Conservation (phyloP, 1,140 invertebrate species). For the Camponotus floridanus region DNA sequence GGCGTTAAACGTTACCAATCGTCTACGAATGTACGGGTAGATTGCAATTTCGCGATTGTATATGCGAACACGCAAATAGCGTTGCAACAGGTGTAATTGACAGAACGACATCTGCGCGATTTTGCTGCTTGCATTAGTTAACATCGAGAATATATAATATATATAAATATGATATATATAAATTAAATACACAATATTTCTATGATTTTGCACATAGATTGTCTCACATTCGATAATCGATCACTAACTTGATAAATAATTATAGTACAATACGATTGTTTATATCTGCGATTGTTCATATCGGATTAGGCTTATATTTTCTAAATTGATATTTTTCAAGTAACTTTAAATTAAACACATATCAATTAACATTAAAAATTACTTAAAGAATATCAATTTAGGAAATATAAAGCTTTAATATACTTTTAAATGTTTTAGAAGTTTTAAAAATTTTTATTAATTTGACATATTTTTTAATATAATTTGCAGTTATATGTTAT, state of each 20-base stretch:
- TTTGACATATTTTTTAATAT: too few species aligned
- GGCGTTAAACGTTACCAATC: slow-evolving; percentile 24
- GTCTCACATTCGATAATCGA: background rate
- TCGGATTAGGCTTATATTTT: too few species aligned
- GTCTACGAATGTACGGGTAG: slow-evolving; percentile 20
- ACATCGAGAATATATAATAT: background rate
- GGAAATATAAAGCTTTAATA: too few species aligned
- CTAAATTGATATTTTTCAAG: too few species aligned
- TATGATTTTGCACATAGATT: background rate
- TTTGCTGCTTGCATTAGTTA: slow-evolving; percentile 9
- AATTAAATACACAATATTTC: slow-evolving; percentile 33
- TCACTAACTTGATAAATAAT: background rate
- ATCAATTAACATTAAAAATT: too few species aligned
- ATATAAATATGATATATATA: background rate
- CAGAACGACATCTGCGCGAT: slow-evolving; percentile 34
- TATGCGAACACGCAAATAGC: slow-evolving; percentile 36
- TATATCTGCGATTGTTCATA: background rate
- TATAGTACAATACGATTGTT: background rate
- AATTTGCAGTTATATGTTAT: too few species aligned
- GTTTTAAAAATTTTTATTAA: too few species aligned
- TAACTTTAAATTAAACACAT: too few species aligned
- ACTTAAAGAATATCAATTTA: too few species aligned
- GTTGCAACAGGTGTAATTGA: slow-evolving; percentile 63
- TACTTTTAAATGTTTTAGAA: too few species aligned
- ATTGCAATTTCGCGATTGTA: slow-evolving; percentile 37